phyloP scores from a whole-genome alignment of 2,113 vertebrate genomes.

The Ptyas mucosa region DNA sequence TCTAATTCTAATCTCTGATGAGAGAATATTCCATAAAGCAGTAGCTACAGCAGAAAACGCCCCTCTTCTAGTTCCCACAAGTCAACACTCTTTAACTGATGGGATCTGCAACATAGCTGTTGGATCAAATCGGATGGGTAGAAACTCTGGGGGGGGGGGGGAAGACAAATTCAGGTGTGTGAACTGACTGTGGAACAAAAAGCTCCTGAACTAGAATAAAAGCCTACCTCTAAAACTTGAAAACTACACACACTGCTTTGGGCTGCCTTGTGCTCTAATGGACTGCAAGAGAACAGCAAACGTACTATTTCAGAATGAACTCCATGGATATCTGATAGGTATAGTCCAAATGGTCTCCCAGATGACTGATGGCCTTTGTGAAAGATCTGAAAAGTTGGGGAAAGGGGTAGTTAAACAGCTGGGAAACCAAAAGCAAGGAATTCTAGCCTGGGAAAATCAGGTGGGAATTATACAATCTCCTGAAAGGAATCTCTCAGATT shows the following conservation, averaged over 20 bases:
- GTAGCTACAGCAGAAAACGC: background rate
- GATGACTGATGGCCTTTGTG: slow-evolving; percentile 33
- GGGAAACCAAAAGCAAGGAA: slow-evolving; percentile 33
- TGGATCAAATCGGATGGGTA: background rate
- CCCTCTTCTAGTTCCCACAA: background rate
- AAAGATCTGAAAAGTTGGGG: slow-evolving; percentile 28
- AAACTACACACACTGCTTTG: background rate
- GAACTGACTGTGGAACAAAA: background rate
- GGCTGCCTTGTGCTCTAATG: background rate
- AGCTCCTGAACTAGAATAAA: background rate
- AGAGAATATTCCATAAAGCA: background rate
- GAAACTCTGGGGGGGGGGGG: background rate
- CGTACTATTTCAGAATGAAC: background rate
- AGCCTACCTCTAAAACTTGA: slow-evolving; percentile 4
- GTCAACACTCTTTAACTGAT: background rate
- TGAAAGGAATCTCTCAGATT: slow-evolving; percentile 35
- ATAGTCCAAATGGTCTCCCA: slow-evolving; percentile 18
- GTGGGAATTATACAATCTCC: slow-evolving; percentile 42
- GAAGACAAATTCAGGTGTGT: background rate
- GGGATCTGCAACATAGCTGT: background rate
- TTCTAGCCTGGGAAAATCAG: slow-evolving; percentile 10
- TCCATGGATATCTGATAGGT: slow-evolving; percentile 5
- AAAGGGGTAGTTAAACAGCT: slow-evolving; percentile 22
- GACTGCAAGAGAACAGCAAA: background rate
- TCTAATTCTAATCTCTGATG: background rate